phyloP scores from a whole-genome alignment of 2,888 invertebrate species.

The Blomia tropicalis region DNA sequence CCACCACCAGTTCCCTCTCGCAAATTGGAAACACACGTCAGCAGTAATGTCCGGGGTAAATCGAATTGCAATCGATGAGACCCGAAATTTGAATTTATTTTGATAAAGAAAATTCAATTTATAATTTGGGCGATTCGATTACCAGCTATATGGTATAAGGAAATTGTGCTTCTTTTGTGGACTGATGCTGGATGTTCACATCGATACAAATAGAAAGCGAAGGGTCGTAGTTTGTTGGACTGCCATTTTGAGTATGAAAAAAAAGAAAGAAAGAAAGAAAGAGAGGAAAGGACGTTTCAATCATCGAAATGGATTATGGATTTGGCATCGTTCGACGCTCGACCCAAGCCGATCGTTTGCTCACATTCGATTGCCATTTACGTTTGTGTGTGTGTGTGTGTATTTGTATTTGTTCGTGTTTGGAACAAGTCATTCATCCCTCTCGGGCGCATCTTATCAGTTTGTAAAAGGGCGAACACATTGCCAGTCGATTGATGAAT shows the following conservation, averaged over 20 bases:
- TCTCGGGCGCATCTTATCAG: no score
- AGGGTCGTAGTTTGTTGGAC: no score
- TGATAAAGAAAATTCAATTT: constrained; percentile 7
- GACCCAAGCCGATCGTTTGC: background rate
- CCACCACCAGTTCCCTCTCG: no score
- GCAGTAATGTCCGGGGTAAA: background rate
- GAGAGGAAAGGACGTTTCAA: constrained; percentile 9
- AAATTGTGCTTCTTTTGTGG: no score
- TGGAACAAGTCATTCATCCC: no score
- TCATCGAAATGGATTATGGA: constrained; percentile 11
- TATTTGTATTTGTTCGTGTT: background rate
- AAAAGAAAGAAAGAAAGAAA: no score
- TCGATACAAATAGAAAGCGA: background rate
- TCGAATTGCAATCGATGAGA: background rate
- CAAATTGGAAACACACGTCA: background rate
- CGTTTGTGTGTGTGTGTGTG: background rate
- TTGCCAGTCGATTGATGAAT: no score
- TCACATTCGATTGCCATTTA: background rate
- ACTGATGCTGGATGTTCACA: background rate
- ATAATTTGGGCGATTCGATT: constrained; percentile 9
- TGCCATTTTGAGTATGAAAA: no score
- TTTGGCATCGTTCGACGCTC: background rate
- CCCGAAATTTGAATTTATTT: constrained; percentile 8
- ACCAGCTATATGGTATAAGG: no score
- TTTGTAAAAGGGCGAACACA: no score